Evolutionary conservation across 2,113 vertebrate genomes (phyloP).

Genomic region (Atlantisia rogersi): DNA sequence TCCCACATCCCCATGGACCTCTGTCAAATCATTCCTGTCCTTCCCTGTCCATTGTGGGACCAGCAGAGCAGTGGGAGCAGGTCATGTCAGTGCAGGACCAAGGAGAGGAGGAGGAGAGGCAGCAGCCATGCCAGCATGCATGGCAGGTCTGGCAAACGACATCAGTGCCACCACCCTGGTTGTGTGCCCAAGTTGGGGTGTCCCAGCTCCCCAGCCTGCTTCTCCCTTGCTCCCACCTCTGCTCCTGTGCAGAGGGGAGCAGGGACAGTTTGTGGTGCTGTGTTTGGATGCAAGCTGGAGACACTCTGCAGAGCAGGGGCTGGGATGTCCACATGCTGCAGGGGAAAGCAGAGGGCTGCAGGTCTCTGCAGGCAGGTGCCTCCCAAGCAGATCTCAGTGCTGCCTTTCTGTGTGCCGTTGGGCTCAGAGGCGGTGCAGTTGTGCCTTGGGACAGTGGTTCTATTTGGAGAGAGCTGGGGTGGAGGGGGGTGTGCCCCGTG

Average conservation of each 20-base stretch:
- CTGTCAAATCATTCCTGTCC: background rate
- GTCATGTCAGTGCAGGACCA: fast-evolving
- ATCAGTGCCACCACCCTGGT: background rate
- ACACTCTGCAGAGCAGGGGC: fast-evolving
- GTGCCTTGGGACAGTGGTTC: background rate
- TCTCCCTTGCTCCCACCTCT: background rate
- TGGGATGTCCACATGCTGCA: fast-evolving
- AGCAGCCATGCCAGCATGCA: fast-evolving
- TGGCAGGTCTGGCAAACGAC: background rate
- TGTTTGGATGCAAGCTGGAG: fast-evolving
- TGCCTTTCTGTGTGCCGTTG: background rate
- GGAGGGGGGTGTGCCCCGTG: fast-evolving
- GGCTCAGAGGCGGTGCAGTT: background rate
- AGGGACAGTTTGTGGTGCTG: fast-evolving
- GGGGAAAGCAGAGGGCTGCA: background rate
- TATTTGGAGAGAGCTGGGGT: background rate
- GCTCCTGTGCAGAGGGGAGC: background rate
- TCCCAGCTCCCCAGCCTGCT: background rate
- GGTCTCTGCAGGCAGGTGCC: fast-evolving
- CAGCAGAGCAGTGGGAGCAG: background rate
- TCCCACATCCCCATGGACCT: background rate
- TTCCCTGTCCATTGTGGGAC: background rate
- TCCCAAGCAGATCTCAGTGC: background rate
- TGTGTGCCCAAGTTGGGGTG: fast-evolving
- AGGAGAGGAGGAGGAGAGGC: background rate